Evolutionary conservation across 1,140 invertebrate genomes (phyloP), one percentile per base, ranked within the genome.

Genomic region (Saccostrea echinata): DNA sequence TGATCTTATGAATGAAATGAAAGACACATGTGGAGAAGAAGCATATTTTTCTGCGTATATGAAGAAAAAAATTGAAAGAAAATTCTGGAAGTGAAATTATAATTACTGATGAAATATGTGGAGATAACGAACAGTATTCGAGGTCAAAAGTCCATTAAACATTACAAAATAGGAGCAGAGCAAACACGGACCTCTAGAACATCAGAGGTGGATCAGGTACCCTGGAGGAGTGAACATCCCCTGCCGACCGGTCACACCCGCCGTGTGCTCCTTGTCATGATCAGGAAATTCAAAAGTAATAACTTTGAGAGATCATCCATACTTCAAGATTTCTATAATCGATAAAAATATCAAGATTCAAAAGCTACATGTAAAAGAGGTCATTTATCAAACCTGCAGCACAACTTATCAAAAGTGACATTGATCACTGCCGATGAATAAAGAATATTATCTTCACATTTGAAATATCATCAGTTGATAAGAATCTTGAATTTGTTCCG

Each of bases 1-100:
- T 51, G 86, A 91, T 68, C 84, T 91, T 43, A 87, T 91, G 13
- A 52, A 61, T 9, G 83, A 90, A 86, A 91, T 90, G 91, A 33
- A 83, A 57, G 52, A 87, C 21, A 71, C 53, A 4, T 90, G 84
- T 88, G 84, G 52, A 52, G 83, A 83, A 8, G 43, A 86, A 80
- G 90, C 88, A 61, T 89, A 86, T 52, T 86, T 55, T 52, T 71
- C 81, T 9, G 53, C 57, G 12, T 85, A 92, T 33, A 90, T 91
- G 88, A 88, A 89, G 27, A 86, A 87, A 84, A 90, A 64, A 64
- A n/a, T 33, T 88, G 64, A 81, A 27, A 52, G 61, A 85, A 55
- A 83, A 90, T 68, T 91, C 91, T 87, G 87, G 90, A 84, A 68
- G 68, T 1, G 53, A 55, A 57, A 71, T 92, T 24, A 71, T 88